Percentiles rank a stretch among this genome's conserved stretches.
These are phyloP conservation scores for Neodontobutis hainanensis DNA, from an alignment of 2,113 vertebrate species.

Conservation along the genomic window DNA sequence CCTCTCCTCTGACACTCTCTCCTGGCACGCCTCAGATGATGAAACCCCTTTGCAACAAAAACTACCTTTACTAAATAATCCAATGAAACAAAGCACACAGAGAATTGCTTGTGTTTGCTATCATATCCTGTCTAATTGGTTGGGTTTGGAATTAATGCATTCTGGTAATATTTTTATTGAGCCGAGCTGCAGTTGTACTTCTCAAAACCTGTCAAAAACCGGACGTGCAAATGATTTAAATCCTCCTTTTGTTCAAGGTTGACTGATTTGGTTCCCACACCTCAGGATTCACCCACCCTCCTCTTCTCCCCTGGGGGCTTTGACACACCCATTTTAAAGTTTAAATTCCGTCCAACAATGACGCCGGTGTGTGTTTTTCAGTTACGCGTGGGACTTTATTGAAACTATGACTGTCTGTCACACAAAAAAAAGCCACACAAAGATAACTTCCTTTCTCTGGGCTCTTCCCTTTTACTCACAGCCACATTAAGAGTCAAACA, in stretches of 20 bases:
- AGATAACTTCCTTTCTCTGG: constrained; percentile 38
- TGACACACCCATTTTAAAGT: constrained; percentile 59
- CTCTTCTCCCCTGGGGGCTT: constrained; percentile 21
- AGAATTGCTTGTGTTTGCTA: constrained; percentile 33
- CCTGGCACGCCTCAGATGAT: constrained; percentile 67
- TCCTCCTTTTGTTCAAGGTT: constrained; percentile 60
- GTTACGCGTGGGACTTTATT: constrained; percentile 27
- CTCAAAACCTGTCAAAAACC: constrained; percentile 49
- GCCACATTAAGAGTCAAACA: constrained; percentile 23
- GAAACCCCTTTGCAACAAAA: constrained; percentile 77
- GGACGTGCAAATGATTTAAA: constrained; percentile 69
- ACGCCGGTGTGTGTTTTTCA: constrained; percentile 27
- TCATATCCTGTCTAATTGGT: constrained; percentile 58
- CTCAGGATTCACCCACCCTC: constrained; percentile 29
- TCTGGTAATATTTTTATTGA: constrained; percentile 40
- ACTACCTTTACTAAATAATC: constrained; percentile 46
- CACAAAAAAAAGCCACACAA: constrained; percentile 32
- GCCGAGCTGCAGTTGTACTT: constrained; percentile 13
- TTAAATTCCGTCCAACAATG: constrained; percentile 47
- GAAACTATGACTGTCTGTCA: constrained; percentile 33
- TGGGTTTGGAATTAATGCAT: constrained; percentile 49
- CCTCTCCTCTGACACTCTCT: constrained; percentile 72
- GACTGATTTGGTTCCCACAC: constrained; percentile 61
- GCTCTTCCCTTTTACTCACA: constrained; percentile 21
- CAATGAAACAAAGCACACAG: constrained; percentile 36